phyloP scores from a whole-genome alignment of 37 sponge, comb jelly and placozoan genomes.

The Hexactinellida sp. region DNA sequence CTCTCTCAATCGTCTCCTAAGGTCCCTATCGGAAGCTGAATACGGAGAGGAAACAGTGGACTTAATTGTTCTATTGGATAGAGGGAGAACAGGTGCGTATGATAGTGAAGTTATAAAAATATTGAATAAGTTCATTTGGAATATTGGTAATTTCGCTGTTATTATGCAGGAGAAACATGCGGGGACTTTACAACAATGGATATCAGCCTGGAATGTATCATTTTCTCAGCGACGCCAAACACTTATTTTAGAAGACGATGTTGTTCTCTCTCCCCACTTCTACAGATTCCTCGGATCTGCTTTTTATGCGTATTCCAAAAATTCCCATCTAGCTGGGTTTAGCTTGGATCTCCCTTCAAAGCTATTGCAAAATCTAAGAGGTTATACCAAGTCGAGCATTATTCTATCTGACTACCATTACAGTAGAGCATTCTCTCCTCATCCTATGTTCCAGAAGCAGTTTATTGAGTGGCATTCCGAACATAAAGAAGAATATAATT shows the following conservation, averaged over 20 bases:
- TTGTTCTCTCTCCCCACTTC: background rate
- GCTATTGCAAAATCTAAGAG: background rate
- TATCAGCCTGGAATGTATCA: background rate
- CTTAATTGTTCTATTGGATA: background rate
- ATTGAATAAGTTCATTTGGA: background rate
- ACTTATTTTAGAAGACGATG: background rate
- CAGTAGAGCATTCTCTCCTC: background rate
- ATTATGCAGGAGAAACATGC: background rate
- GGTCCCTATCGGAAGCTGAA: background rate
- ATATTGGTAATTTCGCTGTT: background rate
- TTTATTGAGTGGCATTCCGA: background rate
- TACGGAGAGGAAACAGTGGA: background rate
- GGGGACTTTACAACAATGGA: background rate
- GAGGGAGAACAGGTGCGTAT: background rate
- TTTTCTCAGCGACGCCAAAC: background rate
- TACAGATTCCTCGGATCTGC: background rate
- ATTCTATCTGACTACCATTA: background rate
- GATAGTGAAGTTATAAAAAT: background rate
- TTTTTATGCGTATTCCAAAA: background rate
- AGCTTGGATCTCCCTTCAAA: background rate
- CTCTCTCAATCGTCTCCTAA: background rate
- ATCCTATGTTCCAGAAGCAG: background rate
- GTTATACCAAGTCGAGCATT: background rate
- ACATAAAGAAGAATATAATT: background rate
- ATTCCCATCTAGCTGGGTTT: background rate